Conservation (phyloP, 2,797 vertebrate genomes). For the Hippocampus kuda region DNA sequence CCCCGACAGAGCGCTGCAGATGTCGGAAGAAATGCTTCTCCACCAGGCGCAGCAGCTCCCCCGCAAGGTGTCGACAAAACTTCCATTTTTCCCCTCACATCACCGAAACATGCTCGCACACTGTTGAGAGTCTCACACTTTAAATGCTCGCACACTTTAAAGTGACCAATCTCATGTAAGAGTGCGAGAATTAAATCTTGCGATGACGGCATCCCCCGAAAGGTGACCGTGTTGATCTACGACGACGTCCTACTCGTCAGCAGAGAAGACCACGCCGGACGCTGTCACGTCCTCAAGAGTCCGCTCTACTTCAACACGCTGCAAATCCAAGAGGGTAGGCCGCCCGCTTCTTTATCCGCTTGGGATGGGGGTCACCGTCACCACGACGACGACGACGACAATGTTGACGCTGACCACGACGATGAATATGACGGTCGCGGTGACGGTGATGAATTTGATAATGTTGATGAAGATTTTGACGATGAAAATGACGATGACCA, state of each 20-base stretch:
- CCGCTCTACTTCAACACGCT: conserved; percentile 78
- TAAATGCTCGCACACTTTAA: background rate
- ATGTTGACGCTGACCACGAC: no score
- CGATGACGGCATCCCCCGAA: background rate
- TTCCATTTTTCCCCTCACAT: background rate
- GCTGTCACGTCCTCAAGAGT: conserved; percentile 81
- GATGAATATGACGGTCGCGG: background rate
- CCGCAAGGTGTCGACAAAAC: conserved; percentile 62
- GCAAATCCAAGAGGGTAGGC: conserved; percentile 75
- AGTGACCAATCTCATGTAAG: conserved; percentile 12
- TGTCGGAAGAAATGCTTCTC: conserved; percentile 82
- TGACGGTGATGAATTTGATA: no score
- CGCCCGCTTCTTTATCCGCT: background rate
- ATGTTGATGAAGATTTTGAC: no score
- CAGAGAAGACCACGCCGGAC: conserved; percentile 78
- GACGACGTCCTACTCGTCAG: conserved; percentile 84
- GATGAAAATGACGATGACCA: background rate
- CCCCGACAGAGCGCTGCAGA: conserved; percentile 73
- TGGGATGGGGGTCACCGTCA: no score
- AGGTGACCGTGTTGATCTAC: conserved; percentile 86
- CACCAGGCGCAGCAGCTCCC: conserved; percentile 73
- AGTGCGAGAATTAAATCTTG: background rate
- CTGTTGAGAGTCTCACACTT: no score
- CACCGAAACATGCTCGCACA: no score
- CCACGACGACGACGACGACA: no score